Conservation (phyloP, 2,888 invertebrate species). For the Formica aserva region DNA sequence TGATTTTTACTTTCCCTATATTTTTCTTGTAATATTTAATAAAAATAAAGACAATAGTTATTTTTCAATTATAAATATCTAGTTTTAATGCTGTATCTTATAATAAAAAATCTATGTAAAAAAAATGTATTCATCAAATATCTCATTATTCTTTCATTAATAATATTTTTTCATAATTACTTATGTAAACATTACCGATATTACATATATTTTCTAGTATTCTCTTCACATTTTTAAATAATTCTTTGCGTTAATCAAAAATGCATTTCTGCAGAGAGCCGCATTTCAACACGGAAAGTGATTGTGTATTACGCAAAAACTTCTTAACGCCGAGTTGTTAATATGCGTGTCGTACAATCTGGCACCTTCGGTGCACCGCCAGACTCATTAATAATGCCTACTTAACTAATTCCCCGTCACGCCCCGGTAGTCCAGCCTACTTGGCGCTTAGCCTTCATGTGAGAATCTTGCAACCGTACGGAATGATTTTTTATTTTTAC, state of each 20-base stretch:
- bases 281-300: slow-evolving; percentile 52
- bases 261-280: slow-evolving; percentile 1
- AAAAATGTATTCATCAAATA: background rate
- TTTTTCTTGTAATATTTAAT: background rate
- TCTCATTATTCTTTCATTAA: background rate
- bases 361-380: slow-evolving; percentile 64
- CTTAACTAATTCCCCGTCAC: slow-evolving; percentile 75
- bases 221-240: background rate
- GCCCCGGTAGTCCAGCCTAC: slow-evolving; percentile 57
- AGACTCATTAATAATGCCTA: slow-evolving; percentile 75
- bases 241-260: background rate
- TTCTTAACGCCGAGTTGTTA: slow-evolving; percentile 73
- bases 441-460: slow-evolving; percentile 45
- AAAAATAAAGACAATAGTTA: background rate
- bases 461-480: slow-evolving; percentile 64
- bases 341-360: slow-evolving; percentile 74
- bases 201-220: background rate
- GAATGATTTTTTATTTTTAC: slow-evolving; percentile 58
- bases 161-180: background rate
- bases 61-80: background rate
- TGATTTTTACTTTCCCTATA: too few species aligned
- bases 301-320: slow-evolving; percentile 69
- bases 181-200: background rate
- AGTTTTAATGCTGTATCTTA: background rate
- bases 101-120: background rate